phyloP scores from a whole-genome alignment of 1,140 invertebrate species.

The Lepidurus apus region DNA sequence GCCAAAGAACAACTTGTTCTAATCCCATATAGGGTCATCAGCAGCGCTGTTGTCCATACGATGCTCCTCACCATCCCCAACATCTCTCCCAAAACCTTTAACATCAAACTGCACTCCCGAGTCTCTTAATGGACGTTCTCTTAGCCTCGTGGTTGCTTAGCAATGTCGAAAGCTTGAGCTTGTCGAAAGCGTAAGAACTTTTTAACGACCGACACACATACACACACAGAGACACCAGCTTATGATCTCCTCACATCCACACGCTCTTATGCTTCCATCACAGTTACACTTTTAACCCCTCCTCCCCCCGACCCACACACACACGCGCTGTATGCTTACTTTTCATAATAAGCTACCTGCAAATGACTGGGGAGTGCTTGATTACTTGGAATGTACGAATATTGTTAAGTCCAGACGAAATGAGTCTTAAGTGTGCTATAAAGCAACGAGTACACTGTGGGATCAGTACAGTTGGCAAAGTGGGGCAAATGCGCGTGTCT shows the following conservation, averaged over 20 bases:
- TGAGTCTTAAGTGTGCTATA: too few species aligned
- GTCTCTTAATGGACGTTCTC: constrained; percentile 1
- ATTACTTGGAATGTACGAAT: background rate
- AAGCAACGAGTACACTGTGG: too few species aligned
- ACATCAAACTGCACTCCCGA: background rate
- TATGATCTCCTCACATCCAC: background rate
- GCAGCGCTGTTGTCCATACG: background rate
- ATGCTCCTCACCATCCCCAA: background rate
- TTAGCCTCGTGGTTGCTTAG: background rate
- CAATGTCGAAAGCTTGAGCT: background rate
- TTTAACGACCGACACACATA: background rate
- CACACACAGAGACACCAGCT: background rate
- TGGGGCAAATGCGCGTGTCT: too few species aligned
- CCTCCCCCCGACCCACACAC: background rate
- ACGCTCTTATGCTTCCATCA: background rate
- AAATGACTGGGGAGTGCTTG: background rate
- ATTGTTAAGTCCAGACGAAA: too few species aligned
- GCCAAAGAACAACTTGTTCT: background rate
- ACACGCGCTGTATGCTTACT: background rate
- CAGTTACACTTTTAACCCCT: constrained; percentile 13
- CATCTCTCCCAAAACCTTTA: background rate
- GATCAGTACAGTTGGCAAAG: too few species aligned
- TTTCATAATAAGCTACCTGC: background rate
- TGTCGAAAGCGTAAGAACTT: background rate
- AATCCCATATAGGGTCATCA: background rate